Evolutionary conservation across 2,113 vertebrate genomes (phyloP), one percentile per base, ranked within the genome.

Genomic region (Stigmatopora nigra): DNA sequence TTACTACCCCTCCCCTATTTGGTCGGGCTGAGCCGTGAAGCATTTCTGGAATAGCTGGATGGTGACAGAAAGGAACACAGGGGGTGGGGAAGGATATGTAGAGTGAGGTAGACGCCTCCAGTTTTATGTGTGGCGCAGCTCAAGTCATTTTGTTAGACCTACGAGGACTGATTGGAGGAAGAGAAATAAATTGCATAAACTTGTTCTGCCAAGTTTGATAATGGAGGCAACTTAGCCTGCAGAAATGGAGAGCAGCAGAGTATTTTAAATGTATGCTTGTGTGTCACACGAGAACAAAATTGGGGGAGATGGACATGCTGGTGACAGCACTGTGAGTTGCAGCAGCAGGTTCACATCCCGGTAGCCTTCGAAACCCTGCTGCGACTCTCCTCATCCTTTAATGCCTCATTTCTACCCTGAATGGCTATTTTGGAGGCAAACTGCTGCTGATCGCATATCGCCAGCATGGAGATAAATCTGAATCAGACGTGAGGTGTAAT

Each of bases 1-100:
- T 89, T 78, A 80, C 82, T 41, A 63, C 19, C 46, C 69, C 71
- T 87, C 83, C 89, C 90, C 87, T 92, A 90, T 91, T 91, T 89
- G 89, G 90, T 79, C 70, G 70, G 75, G 82, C 78, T 46, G 78
- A 76, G 78, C 78, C 77, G 71, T 76, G 75, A 79, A 82, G 84
- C 84, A 85, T 90, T 88, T 89, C 86, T 91, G 76, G 84, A 88
- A 89, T 88, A 82, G 76, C 82, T 83, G 68, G 73, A 75, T 71
- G 78, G 82, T 78, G 83, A 82, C 79, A 63, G 70, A 76, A 46
- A 76, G 77, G 51, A 65, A 61, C 69, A 62, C 68, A 47, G 60
- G 53, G 46, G 9, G 78, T 31, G 25, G 25, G 25, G 25, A 31
- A 31, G 25, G 25, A 31, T 31, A 19, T 65, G 52, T 65, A 13